phyloP scores from a whole-genome alignment of 2,113 vertebrate genomes.

The Eurypyga helias region DNA sequence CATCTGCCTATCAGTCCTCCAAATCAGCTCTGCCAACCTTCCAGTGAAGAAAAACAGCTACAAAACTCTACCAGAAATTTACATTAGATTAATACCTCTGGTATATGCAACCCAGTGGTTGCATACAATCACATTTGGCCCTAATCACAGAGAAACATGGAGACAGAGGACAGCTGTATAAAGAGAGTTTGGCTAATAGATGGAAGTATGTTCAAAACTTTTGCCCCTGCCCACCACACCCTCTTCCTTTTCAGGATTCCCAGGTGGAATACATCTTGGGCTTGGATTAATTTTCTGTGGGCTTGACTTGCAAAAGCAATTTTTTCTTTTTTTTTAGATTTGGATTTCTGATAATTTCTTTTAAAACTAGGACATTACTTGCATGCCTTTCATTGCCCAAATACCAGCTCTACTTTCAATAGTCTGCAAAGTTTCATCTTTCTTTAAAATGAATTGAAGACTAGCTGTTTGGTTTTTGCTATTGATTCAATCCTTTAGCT shows the following conservation, averaged over 20 bases:
- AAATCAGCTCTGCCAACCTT: neutral
- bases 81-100: neutral
- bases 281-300: neutral
- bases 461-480: conserved; percentile 2
- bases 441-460: neutral
- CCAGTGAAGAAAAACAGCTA: neutral
- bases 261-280: neutral
- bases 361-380: neutral
- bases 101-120: neutral
- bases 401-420: neutral
- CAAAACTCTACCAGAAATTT: neutral
- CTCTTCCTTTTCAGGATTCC: neutral
- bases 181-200: neutral
- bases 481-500: neutral
- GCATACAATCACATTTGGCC: neutral
- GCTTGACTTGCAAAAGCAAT: neutral
- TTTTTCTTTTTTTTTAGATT: neutral
- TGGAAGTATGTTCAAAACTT: neutral
- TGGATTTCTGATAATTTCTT: neutral
- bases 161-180: neutral
- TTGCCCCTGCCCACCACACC: neutral
- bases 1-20: neutral
- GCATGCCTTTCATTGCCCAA: neutral
- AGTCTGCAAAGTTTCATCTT: neutral
- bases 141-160: neutral